phyloP scores from a whole-genome alignment of 2,113 vertebrate species.

The Psophia crepitans region DNA sequence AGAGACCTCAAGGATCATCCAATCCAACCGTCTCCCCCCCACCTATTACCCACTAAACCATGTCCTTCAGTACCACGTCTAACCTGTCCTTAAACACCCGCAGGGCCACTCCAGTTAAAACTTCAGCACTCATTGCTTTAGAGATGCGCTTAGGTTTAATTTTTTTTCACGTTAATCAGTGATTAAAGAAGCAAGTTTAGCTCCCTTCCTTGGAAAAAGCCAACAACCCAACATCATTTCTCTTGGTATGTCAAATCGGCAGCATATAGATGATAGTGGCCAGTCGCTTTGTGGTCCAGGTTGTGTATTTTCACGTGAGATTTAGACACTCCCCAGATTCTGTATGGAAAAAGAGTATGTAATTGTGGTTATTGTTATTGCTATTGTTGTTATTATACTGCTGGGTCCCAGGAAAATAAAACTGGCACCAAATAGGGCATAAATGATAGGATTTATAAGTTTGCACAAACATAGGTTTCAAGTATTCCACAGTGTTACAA shows the following conservation, averaged over 20 bases:
- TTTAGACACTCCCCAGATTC: neutral
- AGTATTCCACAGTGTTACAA: neutral
- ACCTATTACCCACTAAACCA: no score
- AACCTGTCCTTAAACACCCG: no score
- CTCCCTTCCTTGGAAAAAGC: neutral
- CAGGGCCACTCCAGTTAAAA: neutral
- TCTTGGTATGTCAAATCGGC: fast-evolving
- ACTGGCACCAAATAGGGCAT: neutral
- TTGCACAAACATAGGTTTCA: neutral
- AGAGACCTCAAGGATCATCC: no score
- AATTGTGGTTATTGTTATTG: neutral
- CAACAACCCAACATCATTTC: fast-evolving
- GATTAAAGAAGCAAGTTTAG: neutral
- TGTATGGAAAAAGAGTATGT: neutral
- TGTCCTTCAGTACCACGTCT: no score
- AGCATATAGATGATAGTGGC: neutral
- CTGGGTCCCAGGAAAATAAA: neutral
- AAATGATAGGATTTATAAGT: neutral
- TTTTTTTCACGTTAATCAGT: neutral
- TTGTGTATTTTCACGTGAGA: neutral
- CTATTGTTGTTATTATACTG: neutral
- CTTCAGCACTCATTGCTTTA: neutral
- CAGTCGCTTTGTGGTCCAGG: neutral
- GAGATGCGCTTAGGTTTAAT: neutral
- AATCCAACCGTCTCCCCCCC: no score